phyloP scores from a whole-genome alignment of 2,797 vertebrate genomes.

The Oreochromis grahami region DNA sequence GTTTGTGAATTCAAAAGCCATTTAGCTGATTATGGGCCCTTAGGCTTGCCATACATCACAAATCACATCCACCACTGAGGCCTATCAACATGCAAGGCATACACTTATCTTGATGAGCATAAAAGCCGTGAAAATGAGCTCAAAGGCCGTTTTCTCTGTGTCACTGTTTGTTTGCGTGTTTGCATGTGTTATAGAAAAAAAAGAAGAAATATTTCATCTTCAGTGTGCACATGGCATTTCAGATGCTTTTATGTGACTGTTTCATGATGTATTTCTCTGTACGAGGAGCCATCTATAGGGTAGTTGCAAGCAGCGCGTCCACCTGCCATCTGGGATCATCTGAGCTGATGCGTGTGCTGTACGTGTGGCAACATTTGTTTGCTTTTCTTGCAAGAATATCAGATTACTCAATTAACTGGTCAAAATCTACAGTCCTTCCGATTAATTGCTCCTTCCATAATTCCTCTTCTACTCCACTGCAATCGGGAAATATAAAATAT shows the following conservation, averaged over 20 bases:
- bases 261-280: neutral
- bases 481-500: too few species aligned
- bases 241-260: neutral
- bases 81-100: slow-evolving; percentile 44
- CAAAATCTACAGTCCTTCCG: too few species aligned
- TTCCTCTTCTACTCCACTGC: too few species aligned
- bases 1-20: slow-evolving; percentile 60
- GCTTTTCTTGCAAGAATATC: too few species aligned
- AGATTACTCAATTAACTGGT: too few species aligned
- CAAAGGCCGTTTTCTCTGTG: slow-evolving; percentile 17
- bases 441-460: too few species aligned
- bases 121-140: slow-evolving; percentile 44
- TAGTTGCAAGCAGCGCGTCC: neutral
- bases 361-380: slow-evolving; percentile 21
- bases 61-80: slow-evolving; percentile 38
- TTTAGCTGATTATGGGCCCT: slow-evolving; percentile 64
- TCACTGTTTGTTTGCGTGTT: slow-evolving; percentile 8
- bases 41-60: slow-evolving; percentile 54
- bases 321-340: neutral
- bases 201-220: neutral
- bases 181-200: neutral
- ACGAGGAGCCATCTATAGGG: neutral
- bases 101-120: slow-evolving; percentile 46
- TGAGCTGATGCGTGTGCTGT: neutral
- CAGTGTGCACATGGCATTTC: neutral